Base-by-base conservation (phyloP, 2,888 invertebrate genomes). In the Bhutanitis thaidina region DNA sequence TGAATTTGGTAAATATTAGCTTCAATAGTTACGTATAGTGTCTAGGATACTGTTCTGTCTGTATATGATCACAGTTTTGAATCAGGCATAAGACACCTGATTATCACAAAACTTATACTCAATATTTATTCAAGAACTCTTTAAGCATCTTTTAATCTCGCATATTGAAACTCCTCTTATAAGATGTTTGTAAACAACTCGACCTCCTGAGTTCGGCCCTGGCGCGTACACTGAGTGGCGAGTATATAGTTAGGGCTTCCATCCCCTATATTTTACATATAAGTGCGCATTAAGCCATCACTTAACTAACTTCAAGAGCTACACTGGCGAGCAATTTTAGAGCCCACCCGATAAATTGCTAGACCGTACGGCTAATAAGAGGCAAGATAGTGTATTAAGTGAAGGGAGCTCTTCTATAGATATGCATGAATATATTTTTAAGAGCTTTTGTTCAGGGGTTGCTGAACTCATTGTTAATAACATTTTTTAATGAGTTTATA, bases 331-430 rank as follows among this genome's bases (percentile, higher is more conserved):
- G 73, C 75, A 82, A 84, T 83, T 82, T 82, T 75, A 73, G 72
- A 64, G 72, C 70, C 71, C 70, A 67, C 67, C 71, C 80, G 74
- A 82, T 83, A 85, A 83, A 84, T 84, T 84, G 80, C 70, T 62
- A 71, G 71, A 65, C 69, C 70, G 70, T 75, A 76, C 71, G 74
- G 77, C 82, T 84, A 84, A 84, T 85, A 84, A 84, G 80, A 77
- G 78, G 76, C 69, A 66, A 77, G 80, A 82, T 77, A 78, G 77
- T 74, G 68, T 64, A 57, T 41, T 48, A 41, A 71, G 74, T 46
- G 77, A 53, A 60, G 74, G 55, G 56, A 13, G 8, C 10, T 9
- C 13, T 46, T 48, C 37, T 48, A 49, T 54, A 15, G 10, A 45
- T 35, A 10, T n/a, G 34, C 34, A 12, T 52, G 60, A 61, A 62